Base-by-base conservation (phyloP, 2,888 invertebrate genomes). In the Pelosia muscerda region DNA sequence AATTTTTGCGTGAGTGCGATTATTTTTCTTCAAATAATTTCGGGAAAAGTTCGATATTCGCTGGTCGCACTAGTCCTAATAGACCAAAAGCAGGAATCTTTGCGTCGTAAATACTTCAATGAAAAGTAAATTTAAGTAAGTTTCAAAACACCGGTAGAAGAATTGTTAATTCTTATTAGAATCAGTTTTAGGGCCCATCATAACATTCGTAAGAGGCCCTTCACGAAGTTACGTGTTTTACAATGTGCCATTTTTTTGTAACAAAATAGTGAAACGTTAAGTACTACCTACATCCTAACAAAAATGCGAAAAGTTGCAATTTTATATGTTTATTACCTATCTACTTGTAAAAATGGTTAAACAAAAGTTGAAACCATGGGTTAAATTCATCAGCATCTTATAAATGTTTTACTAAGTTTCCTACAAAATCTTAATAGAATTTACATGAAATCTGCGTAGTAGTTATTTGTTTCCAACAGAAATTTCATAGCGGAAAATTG, bases 401-500 rank as follows among this genome's bases (percentile, higher is more conserved):
- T 31, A 31, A 11, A 34, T 13, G 3, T 13, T 34, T 11, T 8
- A 31, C 9, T 31, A 28, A 28, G 31, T 34, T 13, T 11, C 13
- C 2, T 34, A 34, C 13, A 34, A 13, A 34, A 34, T 34, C 6
- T 42, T 42, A 42, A 19, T 42, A 42, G 42, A 19, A 42, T 42
- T 23, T 42, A 60, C 1, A 19, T 19, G 25, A 59, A n/a, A 42
- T n/a, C 60, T 25, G 60, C 38, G 25, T 15, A 60, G 55, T 25
- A 25, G 22, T 34, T 34, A 34, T 9, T 38, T 23, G 23, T 59
- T 26, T 49, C 11, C n/a, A 11, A 11, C 26, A 28, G n/a, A 54
- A 31, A 55, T 55, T 42, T 42, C 10, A 66, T 28, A 56, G 23
- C n/a, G 26, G 15, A 61, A 31, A 28, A 57, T 58, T 57, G 23